These are phyloP conservation scores for Diploscapter pachys DNA, from an alignment of 1,140 invertebrate genomes.

Conservation along the genomic window DNA sequence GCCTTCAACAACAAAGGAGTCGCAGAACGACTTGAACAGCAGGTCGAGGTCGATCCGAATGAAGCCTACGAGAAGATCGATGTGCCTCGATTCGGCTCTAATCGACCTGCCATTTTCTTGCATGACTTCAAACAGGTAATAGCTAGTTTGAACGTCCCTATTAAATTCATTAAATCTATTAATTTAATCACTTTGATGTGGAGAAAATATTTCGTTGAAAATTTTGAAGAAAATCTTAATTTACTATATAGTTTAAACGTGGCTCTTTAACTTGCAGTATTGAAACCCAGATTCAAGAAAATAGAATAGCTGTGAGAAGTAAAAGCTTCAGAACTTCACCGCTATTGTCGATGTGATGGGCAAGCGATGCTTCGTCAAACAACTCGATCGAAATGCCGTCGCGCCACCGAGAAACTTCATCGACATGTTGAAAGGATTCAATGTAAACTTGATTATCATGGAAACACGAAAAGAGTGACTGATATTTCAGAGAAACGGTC, in stretches of 20 bases:
- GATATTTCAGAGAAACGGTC: not conserved
- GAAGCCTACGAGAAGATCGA: slow-evolving; percentile 57
- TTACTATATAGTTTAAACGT: too few species aligned
- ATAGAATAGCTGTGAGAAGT: too few species aligned
- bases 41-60: slow-evolving; percentile 51
- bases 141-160: too few species aligned
- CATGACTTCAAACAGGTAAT: slow-evolving; percentile 57
- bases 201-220: too few species aligned
- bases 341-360: slow-evolving; percentile 60
- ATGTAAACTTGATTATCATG: slow-evolving; percentile 39
- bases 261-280: too few species aligned
- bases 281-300: too few species aligned
- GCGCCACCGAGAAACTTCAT: slow-evolving; percentile 59
- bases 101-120: slow-evolving; percentile 57
- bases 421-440: slow-evolving; percentile 59
- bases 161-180: too few species aligned
- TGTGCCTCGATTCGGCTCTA: slow-evolving; percentile 59
- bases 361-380: slow-evolving; percentile 59
- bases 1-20: slow-evolving; percentile 36
- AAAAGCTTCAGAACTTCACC: slow-evolving; percentile 57
- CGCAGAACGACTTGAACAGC: slow-evolving; percentile 56
- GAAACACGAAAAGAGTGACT: slow-evolving; percentile 11
- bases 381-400: slow-evolving; percentile 56
- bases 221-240: too few species aligned
- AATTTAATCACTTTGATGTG: too few species aligned